A percentile compares a stretch with the other conserved stretches of the same genome.
Evolutionary conservation across 2,888 invertebrate genomes (phyloP).

Genomic region (Scaptodrosophila latifasciaeformis): DNA sequence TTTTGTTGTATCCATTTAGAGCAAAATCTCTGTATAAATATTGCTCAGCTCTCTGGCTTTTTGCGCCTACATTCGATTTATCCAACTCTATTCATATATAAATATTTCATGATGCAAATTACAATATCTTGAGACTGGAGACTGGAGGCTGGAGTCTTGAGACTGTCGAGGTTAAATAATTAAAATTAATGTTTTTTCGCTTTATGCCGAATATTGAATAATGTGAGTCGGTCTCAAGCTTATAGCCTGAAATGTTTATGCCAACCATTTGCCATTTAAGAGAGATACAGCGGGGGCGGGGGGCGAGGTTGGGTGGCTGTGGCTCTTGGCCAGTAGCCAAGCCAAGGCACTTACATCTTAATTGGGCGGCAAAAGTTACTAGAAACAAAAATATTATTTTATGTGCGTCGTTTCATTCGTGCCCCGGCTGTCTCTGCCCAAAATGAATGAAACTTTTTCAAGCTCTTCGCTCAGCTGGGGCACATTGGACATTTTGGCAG

Average conservation of each 20-base stretch:
- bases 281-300: too few species aligned
- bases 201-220: slow-evolving; percentile 20
- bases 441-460: slow-evolving; percentile 58
- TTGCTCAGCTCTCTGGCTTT: slow-evolving; percentile 7
- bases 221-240: slow-evolving; percentile 1
- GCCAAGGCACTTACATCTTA: slow-evolving; percentile 45
- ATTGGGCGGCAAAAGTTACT: slow-evolving; percentile 55
- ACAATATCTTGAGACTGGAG: slow-evolving; percentile 27
- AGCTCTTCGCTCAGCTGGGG: too few species aligned
- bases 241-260: not conserved
- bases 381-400: slow-evolving; percentile 65
- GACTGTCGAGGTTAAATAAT: slow-evolving; percentile 47
- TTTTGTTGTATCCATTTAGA: too few species aligned
- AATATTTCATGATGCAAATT: slow-evolving; percentile 24
- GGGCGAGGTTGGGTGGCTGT: too few species aligned
- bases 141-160: slow-evolving; percentile 24
- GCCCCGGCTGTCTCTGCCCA: too few species aligned
- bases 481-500: slow-evolving; percentile 1
- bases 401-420: slow-evolving; percentile 31
- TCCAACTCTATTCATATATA: not conserved
- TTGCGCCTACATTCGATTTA: slow-evolving; percentile 17
- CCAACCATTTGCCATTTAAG: not conserved
- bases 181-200: slow-evolving; percentile 53
- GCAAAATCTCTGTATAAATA: too few species aligned
- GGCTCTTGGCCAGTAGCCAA: too few species aligned